Percentiles rank a stretch among this genome's conserved stretches.
Conservation (phyloP, 53 echinoderm and acorn worm species). For the Temnopleurus reevesii region DNA sequence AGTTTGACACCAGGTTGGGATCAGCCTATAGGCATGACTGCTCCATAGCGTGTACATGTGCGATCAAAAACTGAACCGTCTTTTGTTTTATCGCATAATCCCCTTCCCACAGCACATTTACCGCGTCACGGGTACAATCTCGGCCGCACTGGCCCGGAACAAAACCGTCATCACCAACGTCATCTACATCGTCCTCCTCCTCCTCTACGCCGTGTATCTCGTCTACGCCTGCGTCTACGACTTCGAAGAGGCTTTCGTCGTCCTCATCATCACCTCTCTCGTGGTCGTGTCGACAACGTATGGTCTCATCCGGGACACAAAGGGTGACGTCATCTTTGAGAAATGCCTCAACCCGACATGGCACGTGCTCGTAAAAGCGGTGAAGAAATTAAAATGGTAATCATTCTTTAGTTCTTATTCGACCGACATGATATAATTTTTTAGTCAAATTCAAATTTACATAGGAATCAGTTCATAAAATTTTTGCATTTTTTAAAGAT, state of each 20-base stretch:
- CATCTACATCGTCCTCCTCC: neutral
- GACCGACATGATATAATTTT: no score
- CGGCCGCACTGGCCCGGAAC: neutral
- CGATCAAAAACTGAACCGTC: neutral
- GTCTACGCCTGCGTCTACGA: slow-evolving; percentile 82
- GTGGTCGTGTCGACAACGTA: neutral
- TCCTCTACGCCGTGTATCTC: slow-evolving; percentile 71
- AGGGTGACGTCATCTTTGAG: slow-evolving; percentile 18
- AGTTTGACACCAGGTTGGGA: no score
- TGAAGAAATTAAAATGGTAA: slow-evolving; percentile 74
- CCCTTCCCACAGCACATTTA: slow-evolving; percentile 19
- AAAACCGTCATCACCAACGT: neutral
- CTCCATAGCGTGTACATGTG: no score
- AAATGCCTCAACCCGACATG: neutral
- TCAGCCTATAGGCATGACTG: no score
- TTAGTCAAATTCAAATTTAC: no score
- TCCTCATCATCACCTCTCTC: slow-evolving; percentile 19
- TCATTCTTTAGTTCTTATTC: no score
- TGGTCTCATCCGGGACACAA: neutral
- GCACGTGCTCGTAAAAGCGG: slow-evolving; percentile 39
- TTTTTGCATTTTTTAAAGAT: no score
- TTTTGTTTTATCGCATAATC: neutral
- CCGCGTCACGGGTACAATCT: neutral
- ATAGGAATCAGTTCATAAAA: no score
- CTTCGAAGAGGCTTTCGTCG: slow-evolving; percentile 64